Conservation (phyloP, 37 sponge, comb jelly and placozoan genomes). For the Hexactinellida sp. region DNA sequence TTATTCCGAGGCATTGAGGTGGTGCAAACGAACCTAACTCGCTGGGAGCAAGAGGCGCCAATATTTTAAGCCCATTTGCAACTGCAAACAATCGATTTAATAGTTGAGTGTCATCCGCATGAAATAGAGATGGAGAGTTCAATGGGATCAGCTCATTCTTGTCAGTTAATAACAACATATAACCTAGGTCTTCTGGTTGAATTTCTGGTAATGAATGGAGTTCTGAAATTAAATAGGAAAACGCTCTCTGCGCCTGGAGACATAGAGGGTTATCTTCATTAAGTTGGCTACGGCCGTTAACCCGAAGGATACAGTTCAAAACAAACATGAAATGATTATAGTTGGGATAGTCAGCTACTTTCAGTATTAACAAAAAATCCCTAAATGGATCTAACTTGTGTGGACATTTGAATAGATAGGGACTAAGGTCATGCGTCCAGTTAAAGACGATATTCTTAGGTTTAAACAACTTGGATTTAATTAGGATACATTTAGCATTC, state of each 20-base stretch:
- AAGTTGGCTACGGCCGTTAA: background rate
- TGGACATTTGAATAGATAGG: constrained; percentile 9
- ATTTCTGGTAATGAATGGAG: background rate
- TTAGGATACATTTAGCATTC: background rate
- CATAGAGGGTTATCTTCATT: background rate
- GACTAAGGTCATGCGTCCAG: background rate
- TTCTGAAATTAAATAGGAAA: background rate
- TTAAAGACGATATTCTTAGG: background rate
- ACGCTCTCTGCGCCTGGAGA: background rate
- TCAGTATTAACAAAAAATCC: background rate
- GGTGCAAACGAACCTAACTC: background rate
- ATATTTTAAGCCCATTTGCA: background rate
- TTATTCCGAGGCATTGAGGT: background rate
- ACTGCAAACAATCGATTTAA: background rate
- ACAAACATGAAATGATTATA: background rate
- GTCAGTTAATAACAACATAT: background rate
- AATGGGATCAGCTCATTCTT: background rate
- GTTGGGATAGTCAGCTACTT: background rate
- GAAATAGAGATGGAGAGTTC: background rate
- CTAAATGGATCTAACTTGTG: background rate
- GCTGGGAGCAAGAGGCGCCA: background rate
- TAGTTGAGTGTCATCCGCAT: background rate
- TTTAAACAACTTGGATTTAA: background rate
- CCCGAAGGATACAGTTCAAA: background rate
- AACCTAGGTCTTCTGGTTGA: background rate